Evolutionary conservation across 2,888 invertebrate genomes (phyloP), one percentile per base, ranked within the genome.

Genomic region (Halictus ligatus): DNA sequence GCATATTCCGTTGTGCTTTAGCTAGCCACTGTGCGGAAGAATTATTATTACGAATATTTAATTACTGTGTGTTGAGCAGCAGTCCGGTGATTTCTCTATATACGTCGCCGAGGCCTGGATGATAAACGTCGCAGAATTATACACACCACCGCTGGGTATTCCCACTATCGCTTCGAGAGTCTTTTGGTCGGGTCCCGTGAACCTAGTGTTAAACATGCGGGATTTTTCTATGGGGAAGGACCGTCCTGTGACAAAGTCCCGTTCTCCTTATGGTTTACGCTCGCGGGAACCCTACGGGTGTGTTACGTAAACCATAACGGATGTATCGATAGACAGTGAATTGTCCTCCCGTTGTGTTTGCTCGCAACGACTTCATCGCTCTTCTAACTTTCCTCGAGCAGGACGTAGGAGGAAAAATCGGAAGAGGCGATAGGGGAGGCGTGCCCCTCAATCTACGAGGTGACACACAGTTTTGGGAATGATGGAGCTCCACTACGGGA

Each of bases 321-420:
- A 91, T 85, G 89, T 91, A 91, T 89, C 80, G 78, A 79, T 87
- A 75, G 77, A 87, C 72, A 72, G 71, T 73, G 84, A 89, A 90
- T 90, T 89, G 88, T 89, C 89, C 81, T 81, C 67, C 79, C 76
- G 54, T 80, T 75, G 78, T 88, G 83, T 89, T 87, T 86, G 81
- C 83, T 79, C 78, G 50, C 67, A 54, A 58, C 80, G 69, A 58
- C 77, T 75, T 58, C 77, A 48, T 81, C 79, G 64, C 75, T 75
- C 73, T 79, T 81, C 75, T 54, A 71, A 58, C 18, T 73, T 73
- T 73, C 67, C 48, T 69, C 25, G 29, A 58, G 60, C 74, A 29
- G 18, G 48, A 8, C 75, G 73, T 18, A 43, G 10, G 64, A 58
- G 48, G 13, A 54, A 48, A 64, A 13, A 64, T 64, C 29, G 72